These are phyloP conservation scores for Lutraria rhynchaena DNA, from an alignment of 1,140 invertebrate species.

Conservation along the genomic window DNA sequence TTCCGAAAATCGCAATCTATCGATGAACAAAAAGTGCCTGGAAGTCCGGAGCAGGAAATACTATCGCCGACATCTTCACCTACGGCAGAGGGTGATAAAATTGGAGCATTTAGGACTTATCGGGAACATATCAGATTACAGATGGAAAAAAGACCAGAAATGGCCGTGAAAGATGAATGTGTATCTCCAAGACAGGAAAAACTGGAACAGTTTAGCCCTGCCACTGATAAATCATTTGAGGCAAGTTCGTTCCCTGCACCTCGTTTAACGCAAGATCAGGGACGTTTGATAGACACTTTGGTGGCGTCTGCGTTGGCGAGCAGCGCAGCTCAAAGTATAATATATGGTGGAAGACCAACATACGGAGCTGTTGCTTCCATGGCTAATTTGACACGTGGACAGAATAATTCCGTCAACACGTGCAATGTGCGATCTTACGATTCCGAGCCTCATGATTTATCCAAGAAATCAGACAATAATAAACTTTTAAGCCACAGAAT, in stretches of 20 bases:
- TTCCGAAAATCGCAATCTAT: slow-evolving; percentile 35
- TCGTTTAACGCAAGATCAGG: slow-evolving; percentile 34
- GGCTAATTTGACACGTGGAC: background rate
- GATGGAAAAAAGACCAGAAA: slow-evolving; percentile 27
- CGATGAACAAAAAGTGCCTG: slow-evolving; percentile 40
- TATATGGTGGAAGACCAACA: slow-evolving; percentile 32
- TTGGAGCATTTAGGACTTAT: slow-evolving; percentile 32
- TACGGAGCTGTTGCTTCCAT: background rate
- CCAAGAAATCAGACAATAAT: slow-evolving; percentile 42
- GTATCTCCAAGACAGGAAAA: slow-evolving; percentile 29
- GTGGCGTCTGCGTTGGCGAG: slow-evolving; percentile 53
- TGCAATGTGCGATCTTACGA: slow-evolving; percentile 26
- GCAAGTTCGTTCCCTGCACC: slow-evolving; percentile 23
- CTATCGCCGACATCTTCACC: slow-evolving; percentile 27
- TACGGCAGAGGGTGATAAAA: slow-evolving; percentile 5
- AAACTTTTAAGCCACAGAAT: slow-evolving; percentile 37
- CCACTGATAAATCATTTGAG: background rate
- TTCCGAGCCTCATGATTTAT: slow-evolving; percentile 47
- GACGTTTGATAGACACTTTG: slow-evolving; percentile 50
- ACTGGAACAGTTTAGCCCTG: background rate
- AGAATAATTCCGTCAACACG: slow-evolving; percentile 24
- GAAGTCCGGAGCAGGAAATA: slow-evolving; percentile 27
- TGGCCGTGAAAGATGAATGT: slow-evolving; percentile 24
- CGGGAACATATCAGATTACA: slow-evolving; percentile 43
- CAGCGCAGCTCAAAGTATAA: slow-evolving; percentile 52